Evolutionary conservation across 2,797 vertebrate species (phyloP).

Genomic region (Catamblyrhynchus diadema): DNA sequence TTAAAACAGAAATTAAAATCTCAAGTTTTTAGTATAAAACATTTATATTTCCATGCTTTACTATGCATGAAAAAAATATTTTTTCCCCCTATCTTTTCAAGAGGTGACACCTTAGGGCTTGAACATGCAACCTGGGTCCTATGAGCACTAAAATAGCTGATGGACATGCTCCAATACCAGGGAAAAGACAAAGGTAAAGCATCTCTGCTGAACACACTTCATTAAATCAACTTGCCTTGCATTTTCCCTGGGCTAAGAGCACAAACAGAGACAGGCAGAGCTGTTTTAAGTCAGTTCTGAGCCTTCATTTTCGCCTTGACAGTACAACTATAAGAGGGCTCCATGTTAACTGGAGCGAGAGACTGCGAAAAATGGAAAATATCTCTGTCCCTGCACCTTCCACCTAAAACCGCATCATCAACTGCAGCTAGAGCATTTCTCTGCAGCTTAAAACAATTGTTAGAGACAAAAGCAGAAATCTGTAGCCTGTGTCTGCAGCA

Average conservation of each 20-base stretch:
- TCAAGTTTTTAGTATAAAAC: neutral
- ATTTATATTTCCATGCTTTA: neutral
- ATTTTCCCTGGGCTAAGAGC: neutral
- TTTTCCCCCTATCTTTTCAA: neutral
- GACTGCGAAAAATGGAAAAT: neutral
- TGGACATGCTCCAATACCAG: neutral
- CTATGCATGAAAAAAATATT: rapidly evolving
- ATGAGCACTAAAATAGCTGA: neutral
- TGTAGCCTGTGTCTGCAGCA: neutral
- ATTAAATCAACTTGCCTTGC: neutral
- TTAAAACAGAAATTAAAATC: neutral
- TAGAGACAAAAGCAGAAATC: neutral
- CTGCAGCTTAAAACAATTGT: neutral
- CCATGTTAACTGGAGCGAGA: neutral
- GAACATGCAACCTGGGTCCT: neutral
- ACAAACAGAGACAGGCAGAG: neutral
- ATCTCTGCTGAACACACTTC: neutral
- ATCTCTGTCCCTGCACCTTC: neutral
- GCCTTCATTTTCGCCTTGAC: neutral
- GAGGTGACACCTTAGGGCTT: neutral
- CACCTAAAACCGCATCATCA: neutral
- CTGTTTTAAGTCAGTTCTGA: neutral
- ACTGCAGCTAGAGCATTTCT: neutral
- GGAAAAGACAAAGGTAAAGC: neutral
- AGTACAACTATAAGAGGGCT: neutral